These are phyloP conservation scores for Halcyon chelicuti DNA, from an alignment of 2,797 vertebrate genomes.

Conservation along the genomic window DNA sequence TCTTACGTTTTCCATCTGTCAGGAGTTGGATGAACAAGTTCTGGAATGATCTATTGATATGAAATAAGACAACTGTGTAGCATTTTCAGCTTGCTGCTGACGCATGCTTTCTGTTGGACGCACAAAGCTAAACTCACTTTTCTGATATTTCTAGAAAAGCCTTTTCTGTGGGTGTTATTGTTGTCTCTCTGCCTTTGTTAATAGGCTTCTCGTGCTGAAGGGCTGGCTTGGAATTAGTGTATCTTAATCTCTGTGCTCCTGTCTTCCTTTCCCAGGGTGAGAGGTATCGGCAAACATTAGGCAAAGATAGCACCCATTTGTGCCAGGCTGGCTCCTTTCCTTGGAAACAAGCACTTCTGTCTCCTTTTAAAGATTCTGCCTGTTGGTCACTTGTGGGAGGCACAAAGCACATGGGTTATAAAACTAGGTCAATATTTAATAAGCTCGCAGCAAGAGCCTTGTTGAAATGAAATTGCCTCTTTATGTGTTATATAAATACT, in stretches of 20 bases:
- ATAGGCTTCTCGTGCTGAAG: neutral
- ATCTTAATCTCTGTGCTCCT: neutral
- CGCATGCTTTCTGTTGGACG: neutral
- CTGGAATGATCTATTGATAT: neutral
- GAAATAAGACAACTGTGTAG: neutral
- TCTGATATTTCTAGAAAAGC: neutral
- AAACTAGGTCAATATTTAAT: neutral
- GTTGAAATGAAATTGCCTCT: neutral
- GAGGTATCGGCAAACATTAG: neutral
- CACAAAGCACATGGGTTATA: neutral
- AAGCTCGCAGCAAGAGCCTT: neutral
- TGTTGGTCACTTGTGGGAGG: neutral
- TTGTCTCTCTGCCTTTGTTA: neutral
- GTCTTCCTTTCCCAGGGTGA: neutral
- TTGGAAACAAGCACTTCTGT: neutral
- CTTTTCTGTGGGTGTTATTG: neutral
- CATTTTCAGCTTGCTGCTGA: conserved; percentile 1
- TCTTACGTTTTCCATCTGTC: neutral
- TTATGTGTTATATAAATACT: conserved; percentile 1
- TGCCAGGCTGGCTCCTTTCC: neutral
- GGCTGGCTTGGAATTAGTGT: neutral
- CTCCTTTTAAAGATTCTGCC: neutral
- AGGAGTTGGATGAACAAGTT: neutral
- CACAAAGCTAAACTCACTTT: neutral
- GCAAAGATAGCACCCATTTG: neutral